Evolutionary conservation across 92 coral and sea anemone genomes (phyloP).

Genomic region (Zoanthus gigantus): DNA sequence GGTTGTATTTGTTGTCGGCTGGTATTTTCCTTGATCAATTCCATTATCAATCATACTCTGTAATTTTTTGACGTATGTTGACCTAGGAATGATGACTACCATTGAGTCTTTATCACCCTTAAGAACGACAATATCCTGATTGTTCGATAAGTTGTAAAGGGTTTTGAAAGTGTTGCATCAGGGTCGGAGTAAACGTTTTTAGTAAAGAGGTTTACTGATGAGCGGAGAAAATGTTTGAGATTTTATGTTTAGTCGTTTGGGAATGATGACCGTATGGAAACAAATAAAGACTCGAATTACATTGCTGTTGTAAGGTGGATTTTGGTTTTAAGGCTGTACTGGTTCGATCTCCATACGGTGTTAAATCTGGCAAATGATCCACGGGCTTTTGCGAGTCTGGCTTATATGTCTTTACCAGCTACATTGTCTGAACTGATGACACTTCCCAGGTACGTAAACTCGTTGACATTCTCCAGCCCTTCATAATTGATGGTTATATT

Average conservation of each 20-base stretch:
- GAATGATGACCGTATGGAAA: neutral
- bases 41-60: neutral
- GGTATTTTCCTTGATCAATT: neutral
- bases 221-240: conserved; percentile 18
- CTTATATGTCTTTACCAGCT: neutral
- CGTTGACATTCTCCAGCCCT: conserved; percentile 1
- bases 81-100: conserved; percentile 11
- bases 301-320: neutral
- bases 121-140: neutral
- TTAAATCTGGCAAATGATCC: neutral
- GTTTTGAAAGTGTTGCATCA: neutral
- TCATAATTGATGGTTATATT: neutral
- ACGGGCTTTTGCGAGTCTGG: neutral
- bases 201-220: conserved; percentile 5
- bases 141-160: conserved; percentile 13
- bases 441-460: neutral
- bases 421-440: neutral
- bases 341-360: neutral
- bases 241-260: neutral
- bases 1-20: conserved; percentile 17
- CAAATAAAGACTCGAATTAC: neutral
- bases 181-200: conserved; percentile 13
- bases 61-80: neutral
- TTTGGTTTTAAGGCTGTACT: neutral
- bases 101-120: conserved; percentile 24